Conservation (phyloP, 2,888 invertebrate species). For the Prosapia bicincta region DNA sequence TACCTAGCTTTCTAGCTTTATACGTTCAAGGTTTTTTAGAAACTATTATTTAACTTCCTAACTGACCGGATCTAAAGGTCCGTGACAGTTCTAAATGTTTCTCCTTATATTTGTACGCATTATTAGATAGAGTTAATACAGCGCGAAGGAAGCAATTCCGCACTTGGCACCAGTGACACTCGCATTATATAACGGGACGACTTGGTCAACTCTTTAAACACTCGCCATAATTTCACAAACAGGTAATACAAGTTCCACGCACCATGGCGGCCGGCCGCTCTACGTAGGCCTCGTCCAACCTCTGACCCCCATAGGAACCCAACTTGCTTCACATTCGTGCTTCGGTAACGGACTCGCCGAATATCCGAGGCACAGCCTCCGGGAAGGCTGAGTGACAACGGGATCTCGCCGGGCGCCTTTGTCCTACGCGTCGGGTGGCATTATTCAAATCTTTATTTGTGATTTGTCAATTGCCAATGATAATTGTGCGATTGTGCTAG, state of each 20-base stretch:
- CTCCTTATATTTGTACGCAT: no score
- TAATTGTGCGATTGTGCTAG: background rate
- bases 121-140: background rate
- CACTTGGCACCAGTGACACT: background rate
- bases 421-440: background rate
- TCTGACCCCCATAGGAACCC: background rate
- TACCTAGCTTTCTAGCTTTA: no score
- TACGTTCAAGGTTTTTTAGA: no score
- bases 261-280: background rate
- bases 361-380: background rate
- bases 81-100: no score
- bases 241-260: background rate
- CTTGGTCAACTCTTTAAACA: background rate
- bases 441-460: background rate
- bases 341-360: background rate
- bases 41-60: no score
- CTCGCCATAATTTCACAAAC: background rate
- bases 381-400: background rate
- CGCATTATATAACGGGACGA: background rate
- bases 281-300: background rate
- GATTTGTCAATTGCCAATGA: background rate
- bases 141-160: background rate
- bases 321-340: background rate
- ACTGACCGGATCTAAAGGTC: no score
- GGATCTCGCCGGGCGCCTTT: background rate